Base-by-base conservation (phyloP, 2,888 invertebrate genomes). In the Agrochola macilenta region DNA sequence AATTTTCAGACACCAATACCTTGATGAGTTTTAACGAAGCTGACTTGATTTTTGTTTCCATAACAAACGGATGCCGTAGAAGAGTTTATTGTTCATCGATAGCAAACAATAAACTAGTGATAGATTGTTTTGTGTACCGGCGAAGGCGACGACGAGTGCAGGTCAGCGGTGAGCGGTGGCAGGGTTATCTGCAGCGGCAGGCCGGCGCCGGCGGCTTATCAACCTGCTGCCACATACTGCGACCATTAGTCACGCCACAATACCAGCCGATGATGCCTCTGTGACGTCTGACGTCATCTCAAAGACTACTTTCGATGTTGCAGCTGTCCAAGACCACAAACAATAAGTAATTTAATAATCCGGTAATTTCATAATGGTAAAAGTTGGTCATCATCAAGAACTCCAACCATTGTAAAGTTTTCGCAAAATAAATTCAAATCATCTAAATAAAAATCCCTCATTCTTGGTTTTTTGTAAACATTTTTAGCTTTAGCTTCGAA, bases 121-220 rank as follows among this genome's bases (percentile, higher is more conserved):
- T 75, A 72, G 71, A 84, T 79, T 60, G 65, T 77, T 71, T 76
- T 52, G 72, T 77, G 77, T 61, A 79, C 64, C 60, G 70, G 76
- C 23, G 52, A 23, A 60, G 79, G 61, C 74, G 86, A 69, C 79
- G 46, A 64, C 79, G 69, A 52, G 71, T 72, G 78, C 76, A 87
- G 89, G 90, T 89, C 90, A 89, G 79, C 76, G 82, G 81, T 76
- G 81, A 84, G 79, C 73, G 79, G 78, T 74, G 65, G 81, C 82
- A 82, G 84, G 89, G 91, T 90, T 91, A 91, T 91, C 91, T 82
- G 79, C 69, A 69, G 70, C 85, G 82, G 85, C 87, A 74, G 83
- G 81, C 81, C 86, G 93, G 92, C 93, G 93, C 92, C 92, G 82
- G 76, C 92, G 82, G 77, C 91, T 91, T 93, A 93, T 92, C 92